A percentile compares a stretch with the other conserved stretches of the same genome.
Evolutionary conservation across 1,140 invertebrate species (phyloP).

Genomic region (Penaeus indicus): DNA sequence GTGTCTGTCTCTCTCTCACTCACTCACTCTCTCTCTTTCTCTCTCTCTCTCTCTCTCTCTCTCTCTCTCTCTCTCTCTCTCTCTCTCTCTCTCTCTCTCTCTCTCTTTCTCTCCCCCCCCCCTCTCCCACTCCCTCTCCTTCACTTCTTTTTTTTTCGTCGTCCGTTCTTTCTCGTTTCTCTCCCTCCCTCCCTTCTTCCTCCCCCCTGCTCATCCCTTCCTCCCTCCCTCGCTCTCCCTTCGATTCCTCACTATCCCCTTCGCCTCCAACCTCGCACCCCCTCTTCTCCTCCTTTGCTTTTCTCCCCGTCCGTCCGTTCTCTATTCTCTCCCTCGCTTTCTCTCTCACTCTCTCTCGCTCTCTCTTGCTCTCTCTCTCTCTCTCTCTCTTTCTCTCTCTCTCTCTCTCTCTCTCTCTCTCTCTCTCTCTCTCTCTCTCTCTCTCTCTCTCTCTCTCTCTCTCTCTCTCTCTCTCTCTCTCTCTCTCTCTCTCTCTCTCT

Average conservation of each 20-base stretch:
- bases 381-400: constrained; percentile 3
- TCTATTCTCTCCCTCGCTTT: neutral
- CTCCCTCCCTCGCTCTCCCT: neutral
- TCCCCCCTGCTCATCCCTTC: neutral
- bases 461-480: neutral
- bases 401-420: neutral
- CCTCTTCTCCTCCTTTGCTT: neutral
- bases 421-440: neutral
- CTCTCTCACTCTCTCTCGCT: constrained; percentile 4
- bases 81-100: neutral
- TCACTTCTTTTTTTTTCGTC: too few relatives aligned
- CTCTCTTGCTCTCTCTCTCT: constrained; percentile 4
- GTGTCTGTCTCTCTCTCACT: neutral
- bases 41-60: neutral
- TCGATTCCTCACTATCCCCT: neutral
- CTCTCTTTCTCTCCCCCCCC: too few relatives aligned
- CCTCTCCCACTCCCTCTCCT: neutral
- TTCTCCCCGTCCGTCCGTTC: neutral
- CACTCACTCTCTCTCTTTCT: neutral
- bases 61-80: neutral
- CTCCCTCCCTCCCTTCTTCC: neutral
- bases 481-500: neutral
- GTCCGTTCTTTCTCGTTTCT: neutral
- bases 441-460: too few relatives aligned
- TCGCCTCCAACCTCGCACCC: neutral